These are phyloP conservation scores for Cyanistes caeruleus DNA, from an alignment of 2,113 vertebrate genomes.

Conservation along the genomic window DNA sequence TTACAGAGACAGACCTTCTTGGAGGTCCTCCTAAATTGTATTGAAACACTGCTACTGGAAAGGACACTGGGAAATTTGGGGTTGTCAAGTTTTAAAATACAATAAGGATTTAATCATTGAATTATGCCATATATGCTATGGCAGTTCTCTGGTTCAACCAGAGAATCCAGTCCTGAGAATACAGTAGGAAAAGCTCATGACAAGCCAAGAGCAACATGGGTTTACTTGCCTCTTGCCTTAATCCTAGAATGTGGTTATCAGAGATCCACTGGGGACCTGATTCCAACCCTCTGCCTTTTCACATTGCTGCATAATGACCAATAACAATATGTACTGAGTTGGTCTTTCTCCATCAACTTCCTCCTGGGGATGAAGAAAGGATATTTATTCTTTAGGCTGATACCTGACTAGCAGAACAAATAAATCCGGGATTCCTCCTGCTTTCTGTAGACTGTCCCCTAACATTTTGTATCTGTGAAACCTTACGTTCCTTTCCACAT, in stretches of 20 bases:
- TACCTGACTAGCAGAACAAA: not conserved
- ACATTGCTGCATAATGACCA: not conserved
- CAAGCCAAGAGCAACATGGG: not conserved
- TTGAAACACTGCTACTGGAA: not conserved
- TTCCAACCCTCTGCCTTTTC: not conserved
- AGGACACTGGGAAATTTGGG: not conserved
- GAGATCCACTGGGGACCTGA: not conserved
- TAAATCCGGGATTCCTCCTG: not conserved
- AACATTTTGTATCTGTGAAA: not conserved
- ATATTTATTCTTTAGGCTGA: not conserved
- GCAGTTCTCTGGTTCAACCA: not conserved
- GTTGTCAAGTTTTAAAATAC: not conserved
- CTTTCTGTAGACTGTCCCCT: not conserved
- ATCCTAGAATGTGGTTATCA: not conserved
- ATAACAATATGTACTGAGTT: not conserved
- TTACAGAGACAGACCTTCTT: not conserved
- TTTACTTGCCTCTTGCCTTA: not conserved
- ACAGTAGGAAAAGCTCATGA: not conserved
- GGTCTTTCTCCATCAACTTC: not conserved
- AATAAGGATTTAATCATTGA: not conserved
- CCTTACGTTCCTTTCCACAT: not conserved
- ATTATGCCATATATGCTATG: not conserved
- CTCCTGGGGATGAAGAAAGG: not conserved
- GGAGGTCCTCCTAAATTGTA: not conserved
- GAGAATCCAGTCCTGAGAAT: not conserved